Base-by-base conservation (phyloP, 2,113 vertebrate species). In the Fregata magnificens region DNA sequence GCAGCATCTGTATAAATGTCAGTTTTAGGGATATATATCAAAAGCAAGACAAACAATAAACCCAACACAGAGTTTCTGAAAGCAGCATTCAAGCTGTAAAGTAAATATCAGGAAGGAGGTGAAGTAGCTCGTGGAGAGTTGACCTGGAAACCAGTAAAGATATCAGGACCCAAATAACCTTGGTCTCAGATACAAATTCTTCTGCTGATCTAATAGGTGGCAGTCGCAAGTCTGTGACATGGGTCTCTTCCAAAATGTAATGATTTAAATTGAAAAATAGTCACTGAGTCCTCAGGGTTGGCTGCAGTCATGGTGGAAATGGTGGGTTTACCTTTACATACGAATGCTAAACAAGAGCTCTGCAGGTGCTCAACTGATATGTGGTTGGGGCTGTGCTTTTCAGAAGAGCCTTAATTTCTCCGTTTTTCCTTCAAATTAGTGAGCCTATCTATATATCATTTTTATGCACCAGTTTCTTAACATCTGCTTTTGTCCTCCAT, bases 1-100 rank as follows among this genome's bases (percentile, higher is more conserved):
- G 36, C 38, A 93, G 87, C 61, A 53, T 92, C 63, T 95, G 42
- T 82, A 62, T 58, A 76, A 86, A 59, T 32, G 11, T 82, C 72
- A 82, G 18, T 67, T 76, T 82, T 90, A 78, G 80, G 94, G 65
- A 73, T 44, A 65, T 40, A 44, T 67, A 59, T 61, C 88, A 85
- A 83, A 94, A 95, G 58, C 49, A 59, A 86, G 66, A 86, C 26
- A 96, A 96, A 63, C 38, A 76, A 49, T 62, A 66, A n/a, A 82
- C 38, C 6, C 16, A 40, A 69, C 5, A 52, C 10, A 53, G 47
- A 24, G 42, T 55, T 62, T 61, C 38, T 84, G 70, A 82, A 52
- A 55, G 16, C 44, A 59, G 42, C 10, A 6, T 67, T 86, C 14
- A 24, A 61, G 44, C 21, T 76, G 29, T 36, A 47, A 59, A 82